phyloP scores from a whole-genome alignment of 2,797 vertebrate species.

The Helicolenus hilgendorfi region DNA sequence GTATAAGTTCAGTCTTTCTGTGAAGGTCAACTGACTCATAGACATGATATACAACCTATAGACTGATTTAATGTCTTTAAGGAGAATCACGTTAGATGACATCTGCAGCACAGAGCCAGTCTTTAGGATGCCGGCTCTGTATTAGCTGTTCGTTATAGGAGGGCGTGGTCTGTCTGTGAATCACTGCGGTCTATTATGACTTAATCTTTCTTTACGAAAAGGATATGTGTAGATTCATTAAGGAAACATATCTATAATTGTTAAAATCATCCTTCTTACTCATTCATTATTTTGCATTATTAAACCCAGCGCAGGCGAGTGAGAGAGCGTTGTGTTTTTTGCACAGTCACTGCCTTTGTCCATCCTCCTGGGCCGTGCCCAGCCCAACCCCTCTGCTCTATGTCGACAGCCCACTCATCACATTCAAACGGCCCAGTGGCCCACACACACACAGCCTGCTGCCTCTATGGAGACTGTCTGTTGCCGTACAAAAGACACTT shows the following conservation, averaged over 20 bases:
- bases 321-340: conserved; percentile 79
- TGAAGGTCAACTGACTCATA: not conserved
- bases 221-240: conserved; percentile 8
- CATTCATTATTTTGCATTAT: conserved; percentile 6
- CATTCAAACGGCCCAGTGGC: conserved; percentile 79
- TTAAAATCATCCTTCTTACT: not conserved
- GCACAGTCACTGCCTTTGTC: conserved; percentile 90
- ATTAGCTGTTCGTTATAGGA: conserved; percentile 31
- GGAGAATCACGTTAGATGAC: not conserved
- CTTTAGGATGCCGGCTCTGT: conserved; percentile 17
- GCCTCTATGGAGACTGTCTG: conserved; percentile 75
- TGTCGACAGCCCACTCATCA: conserved; percentile 88
- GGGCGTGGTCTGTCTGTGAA: conserved; percentile 71
- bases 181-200: conserved; percentile 12
- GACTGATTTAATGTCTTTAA: not conserved
- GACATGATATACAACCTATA: not conserved
- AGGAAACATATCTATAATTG: not conserved
- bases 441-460: conserved; percentile 71
- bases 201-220: not conserved
- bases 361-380: conserved; percentile 76
- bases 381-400: conserved; percentile 80
- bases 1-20: not conserved
- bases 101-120: not conserved
- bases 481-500: conserved; percentile 84
- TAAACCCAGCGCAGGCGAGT: conserved; percentile 11